Evolutionary conservation across 2,113 vertebrate species (phyloP).

Genomic region (Sterrhoptilus dennistouni): DNA sequence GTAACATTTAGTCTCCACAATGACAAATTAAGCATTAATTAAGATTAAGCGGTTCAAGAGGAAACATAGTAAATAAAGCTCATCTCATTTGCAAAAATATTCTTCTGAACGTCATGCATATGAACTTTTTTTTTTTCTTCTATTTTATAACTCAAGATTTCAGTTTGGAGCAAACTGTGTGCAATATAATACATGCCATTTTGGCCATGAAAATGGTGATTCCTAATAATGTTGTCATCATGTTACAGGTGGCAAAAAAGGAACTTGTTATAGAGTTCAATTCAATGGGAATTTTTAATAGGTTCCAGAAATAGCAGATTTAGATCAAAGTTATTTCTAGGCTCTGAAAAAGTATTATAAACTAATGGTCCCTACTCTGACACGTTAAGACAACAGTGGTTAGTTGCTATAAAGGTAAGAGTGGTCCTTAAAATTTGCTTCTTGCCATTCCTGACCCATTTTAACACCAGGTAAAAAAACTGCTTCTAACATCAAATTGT

Average conservation of each 20-base stretch:
- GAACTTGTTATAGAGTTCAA: not conserved
- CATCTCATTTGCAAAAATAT: not conserved
- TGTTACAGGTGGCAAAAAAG: not conserved
- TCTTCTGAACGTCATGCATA: not conserved
- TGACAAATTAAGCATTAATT: not conserved
- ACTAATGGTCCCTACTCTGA: not conserved
- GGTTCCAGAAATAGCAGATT: not conserved
- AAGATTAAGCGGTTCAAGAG: not conserved
- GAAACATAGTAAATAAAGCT: not conserved
- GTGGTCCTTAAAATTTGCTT: not conserved
- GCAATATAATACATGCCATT: not conserved
- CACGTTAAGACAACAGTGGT: not conserved
- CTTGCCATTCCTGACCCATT: not conserved
- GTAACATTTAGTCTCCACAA: not conserved
- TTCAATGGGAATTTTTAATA: not conserved
- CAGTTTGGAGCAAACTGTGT: fast-evolving
- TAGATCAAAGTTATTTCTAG: constrained; percentile 3
- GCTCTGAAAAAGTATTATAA: not conserved
- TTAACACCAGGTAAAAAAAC: not conserved
- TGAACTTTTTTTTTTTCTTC: not conserved
- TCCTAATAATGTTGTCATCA: not conserved
- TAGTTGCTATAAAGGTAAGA: not conserved
- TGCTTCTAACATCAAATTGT: not conserved
- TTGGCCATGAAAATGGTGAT: not conserved
- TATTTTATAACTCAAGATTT: not conserved